Conservation (phyloP, 2,888 invertebrate species). For the Platynereis dumerilii region DNA sequence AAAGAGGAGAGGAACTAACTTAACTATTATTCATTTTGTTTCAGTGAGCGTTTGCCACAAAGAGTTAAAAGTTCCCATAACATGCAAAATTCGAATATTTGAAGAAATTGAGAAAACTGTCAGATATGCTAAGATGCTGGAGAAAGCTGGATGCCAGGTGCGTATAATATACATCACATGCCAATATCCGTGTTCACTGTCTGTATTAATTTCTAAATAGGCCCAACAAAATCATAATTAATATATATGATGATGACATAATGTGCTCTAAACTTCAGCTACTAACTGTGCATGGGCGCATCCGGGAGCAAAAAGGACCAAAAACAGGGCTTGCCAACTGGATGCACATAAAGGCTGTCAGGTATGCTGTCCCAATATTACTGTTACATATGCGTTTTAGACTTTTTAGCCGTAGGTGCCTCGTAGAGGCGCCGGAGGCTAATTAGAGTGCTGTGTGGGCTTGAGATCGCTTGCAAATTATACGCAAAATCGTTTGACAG, state of each 20-base stretch:
- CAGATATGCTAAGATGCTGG: slow-evolving; percentile 91
- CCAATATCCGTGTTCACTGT: neutral
- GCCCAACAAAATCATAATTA: neutral
- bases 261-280: slow-evolving; percentile 65
- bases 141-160: slow-evolving; percentile 82
- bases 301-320: slow-evolving; percentile 94
- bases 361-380: slow-evolving; percentile 70
- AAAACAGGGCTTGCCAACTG: slow-evolving; percentile 94
- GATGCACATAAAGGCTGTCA: slow-evolving; percentile 89
- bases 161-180: slow-evolving; percentile 10
- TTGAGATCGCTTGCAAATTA: no score
- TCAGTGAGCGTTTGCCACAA: slow-evolving; percentile 58
- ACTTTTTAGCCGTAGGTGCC: no score
- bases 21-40: no score
- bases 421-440: no score
- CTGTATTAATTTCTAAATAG: neutral
- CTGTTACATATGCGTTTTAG: no score
- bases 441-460: no score
- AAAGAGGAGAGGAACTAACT: no score
- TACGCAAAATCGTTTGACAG: no score
- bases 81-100: slow-evolving; percentile 94
- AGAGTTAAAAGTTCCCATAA: slow-evolving; percentile 78
- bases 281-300: slow-evolving; percentile 94
- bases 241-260: neutral
- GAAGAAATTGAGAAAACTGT: slow-evolving; percentile 84